Evolutionary conservation across 2,888 invertebrate genomes (phyloP).

Genomic region (Nephrotoma appendiculata): DNA sequence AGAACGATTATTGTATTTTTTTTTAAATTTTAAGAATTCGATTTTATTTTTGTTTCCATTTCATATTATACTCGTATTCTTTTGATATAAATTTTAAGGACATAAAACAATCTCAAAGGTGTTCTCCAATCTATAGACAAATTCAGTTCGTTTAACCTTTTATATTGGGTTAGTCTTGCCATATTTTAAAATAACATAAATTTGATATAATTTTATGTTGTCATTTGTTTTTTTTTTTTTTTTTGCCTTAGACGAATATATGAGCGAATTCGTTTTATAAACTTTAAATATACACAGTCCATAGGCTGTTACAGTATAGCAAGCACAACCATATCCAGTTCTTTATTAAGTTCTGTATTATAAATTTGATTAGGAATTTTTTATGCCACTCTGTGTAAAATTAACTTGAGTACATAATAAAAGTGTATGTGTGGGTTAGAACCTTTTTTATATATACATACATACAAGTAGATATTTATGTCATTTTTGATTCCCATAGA

Average conservation of each 20-base stretch:
- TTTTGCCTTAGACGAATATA: background rate
- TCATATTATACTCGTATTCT: background rate
- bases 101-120: background rate
- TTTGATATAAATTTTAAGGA: background rate
- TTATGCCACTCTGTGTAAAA: background rate
- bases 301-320: background rate
- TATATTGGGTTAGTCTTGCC: background rate
- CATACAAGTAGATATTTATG: background rate
- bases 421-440: background rate
- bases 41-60: too few species aligned
- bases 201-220: background rate
- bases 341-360: background rate
- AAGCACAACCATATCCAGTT: background rate
- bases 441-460: background rate
- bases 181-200: background rate
- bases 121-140: background rate
- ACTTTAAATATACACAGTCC: background rate
- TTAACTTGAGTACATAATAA: background rate
- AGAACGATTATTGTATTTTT: too few species aligned
- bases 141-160: background rate
- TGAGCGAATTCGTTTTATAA: background rate
- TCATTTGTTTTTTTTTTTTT: background rate
- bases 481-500: background rate
- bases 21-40: too few species aligned
- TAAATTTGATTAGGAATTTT: background rate